These are phyloP conservation scores for Ceriagrion tenellum DNA, from an alignment of 2,888 invertebrate genomes.

Conservation along the genomic window DNA sequence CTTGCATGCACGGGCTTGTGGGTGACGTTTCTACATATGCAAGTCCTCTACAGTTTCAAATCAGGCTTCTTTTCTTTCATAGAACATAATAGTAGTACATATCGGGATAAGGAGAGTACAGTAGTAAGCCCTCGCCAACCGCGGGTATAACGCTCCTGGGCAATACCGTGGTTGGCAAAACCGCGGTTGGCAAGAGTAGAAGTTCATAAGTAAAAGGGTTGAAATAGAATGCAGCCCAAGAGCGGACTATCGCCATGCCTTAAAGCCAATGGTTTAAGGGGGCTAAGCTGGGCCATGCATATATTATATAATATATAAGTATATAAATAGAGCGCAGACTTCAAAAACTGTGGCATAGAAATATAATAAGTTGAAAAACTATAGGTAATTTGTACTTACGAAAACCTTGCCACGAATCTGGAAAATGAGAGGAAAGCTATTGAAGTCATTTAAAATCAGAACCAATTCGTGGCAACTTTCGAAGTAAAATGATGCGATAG, in stretches of 20 bases:
- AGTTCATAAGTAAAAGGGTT: constrained; percentile 31
- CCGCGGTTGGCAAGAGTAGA: constrained; percentile 20
- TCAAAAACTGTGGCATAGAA: constrained; percentile 26
- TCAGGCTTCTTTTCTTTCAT: neutral
- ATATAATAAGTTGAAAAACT: constrained; percentile 36
- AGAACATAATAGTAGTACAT: neutral
- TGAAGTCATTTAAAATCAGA: constrained; percentile 25
- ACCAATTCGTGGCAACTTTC: constrained; percentile 39
- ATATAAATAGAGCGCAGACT: constrained; percentile 30
- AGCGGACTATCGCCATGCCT: constrained; percentile 32
- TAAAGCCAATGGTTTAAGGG: constrained; percentile 29
- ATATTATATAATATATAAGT: constrained; percentile 19
- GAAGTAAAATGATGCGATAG: neutral
- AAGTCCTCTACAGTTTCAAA: neutral
- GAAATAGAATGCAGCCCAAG: constrained; percentile 31
- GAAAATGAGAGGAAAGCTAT: constrained; percentile 35
- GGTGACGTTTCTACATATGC: neutral
- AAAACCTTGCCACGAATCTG: constrained; percentile 39
- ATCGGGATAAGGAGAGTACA: constrained; percentile 2
- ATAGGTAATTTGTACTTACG: constrained; percentile 23
- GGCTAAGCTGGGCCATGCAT: constrained; percentile 35
- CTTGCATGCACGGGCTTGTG: neutral
- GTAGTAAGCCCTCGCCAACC: constrained; percentile 7
- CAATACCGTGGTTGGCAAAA: constrained; percentile 1
- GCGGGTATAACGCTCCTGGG: neutral